A percentile compares a stretch with the other conserved stretches of the same genome.
Evolutionary conservation across 2,113 vertebrate genomes (phyloP).

Genomic region (Theristicus caerulescens): DNA sequence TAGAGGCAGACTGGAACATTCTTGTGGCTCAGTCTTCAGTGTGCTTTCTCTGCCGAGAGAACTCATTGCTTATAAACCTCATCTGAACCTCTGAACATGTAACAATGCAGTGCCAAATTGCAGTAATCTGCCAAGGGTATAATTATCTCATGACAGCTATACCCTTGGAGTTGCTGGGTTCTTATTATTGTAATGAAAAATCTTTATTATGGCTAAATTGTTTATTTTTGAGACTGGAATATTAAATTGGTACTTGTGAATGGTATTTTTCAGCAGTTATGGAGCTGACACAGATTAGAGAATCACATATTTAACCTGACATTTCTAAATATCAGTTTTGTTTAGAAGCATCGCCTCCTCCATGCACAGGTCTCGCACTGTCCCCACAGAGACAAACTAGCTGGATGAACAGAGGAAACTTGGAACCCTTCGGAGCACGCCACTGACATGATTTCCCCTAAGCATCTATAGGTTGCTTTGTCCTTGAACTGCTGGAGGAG

Average conservation of each 20-base stretch:
- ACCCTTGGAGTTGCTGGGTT: constrained; percentile 63
- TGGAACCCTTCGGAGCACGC: background rate
- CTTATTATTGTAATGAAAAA: constrained; percentile 65
- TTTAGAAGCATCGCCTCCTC: constrained; percentile 1
- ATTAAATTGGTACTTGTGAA: constrained; percentile 17
- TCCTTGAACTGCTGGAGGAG: background rate
- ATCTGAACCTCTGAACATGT: constrained; percentile 48
- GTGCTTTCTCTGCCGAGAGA: background rate
- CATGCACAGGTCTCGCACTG: background rate
- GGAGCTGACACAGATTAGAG: constrained; percentile 10
- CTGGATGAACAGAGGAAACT: background rate
- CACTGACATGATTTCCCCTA: background rate
- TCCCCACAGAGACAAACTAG: background rate
- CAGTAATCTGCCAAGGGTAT: constrained; percentile 58
- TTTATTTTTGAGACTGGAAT: constrained; percentile 54
- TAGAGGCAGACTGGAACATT: constrained; percentile 38
- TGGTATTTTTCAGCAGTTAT: constrained; percentile 11
- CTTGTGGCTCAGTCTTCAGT: background rate
- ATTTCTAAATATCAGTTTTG: constrained; percentile 18
- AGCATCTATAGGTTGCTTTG: background rate
- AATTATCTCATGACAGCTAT: constrained; percentile 65
- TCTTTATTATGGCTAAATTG: constrained; percentile 60
- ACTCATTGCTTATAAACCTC: constrained; percentile 46
- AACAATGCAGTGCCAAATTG: constrained; percentile 61
- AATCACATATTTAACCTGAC: constrained; percentile 21